phyloP scores from a whole-genome alignment of 2,113 vertebrate genomes.

The Rhizomys pruinosus region DNA sequence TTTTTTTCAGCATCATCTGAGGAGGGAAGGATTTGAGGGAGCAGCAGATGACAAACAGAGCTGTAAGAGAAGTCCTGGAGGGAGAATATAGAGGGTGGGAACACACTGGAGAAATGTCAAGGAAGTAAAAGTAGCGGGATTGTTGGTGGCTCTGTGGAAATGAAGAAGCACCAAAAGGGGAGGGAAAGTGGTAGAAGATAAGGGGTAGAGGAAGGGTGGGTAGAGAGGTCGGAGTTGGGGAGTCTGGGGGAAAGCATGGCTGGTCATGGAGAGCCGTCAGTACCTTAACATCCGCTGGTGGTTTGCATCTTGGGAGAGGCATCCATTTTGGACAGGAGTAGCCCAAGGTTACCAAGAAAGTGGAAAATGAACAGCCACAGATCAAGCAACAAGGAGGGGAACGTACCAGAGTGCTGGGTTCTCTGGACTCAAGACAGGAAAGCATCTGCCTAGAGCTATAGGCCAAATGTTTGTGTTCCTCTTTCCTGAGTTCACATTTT shows the following conservation, averaged over 20 bases:
- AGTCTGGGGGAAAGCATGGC: background rate
- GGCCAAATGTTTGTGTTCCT: background rate
- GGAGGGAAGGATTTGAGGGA: background rate
- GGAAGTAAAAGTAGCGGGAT: background rate
- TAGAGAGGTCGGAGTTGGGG: background rate
- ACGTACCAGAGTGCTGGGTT: background rate
- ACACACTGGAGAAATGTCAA: background rate
- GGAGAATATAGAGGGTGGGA: background rate
- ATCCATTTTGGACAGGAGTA: background rate
- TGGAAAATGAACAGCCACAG: background rate
- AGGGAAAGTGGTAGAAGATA: background rate
- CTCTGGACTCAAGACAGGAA: background rate
- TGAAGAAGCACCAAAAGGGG: background rate
- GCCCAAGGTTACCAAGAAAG: background rate
- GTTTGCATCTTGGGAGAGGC: background rate
- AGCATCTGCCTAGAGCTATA: background rate
- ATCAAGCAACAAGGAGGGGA: background rate
- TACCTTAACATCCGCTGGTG: background rate
- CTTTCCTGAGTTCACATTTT: background rate
- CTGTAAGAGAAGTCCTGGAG: background rate
- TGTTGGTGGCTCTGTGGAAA: background rate
- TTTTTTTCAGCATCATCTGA: background rate
- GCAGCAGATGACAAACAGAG: background rate
- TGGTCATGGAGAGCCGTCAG: background rate
- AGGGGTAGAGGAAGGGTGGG: fast-evolving